phyloP scores from a whole-genome alignment of 1,140 invertebrate species.

The Zophobas morio region DNA sequence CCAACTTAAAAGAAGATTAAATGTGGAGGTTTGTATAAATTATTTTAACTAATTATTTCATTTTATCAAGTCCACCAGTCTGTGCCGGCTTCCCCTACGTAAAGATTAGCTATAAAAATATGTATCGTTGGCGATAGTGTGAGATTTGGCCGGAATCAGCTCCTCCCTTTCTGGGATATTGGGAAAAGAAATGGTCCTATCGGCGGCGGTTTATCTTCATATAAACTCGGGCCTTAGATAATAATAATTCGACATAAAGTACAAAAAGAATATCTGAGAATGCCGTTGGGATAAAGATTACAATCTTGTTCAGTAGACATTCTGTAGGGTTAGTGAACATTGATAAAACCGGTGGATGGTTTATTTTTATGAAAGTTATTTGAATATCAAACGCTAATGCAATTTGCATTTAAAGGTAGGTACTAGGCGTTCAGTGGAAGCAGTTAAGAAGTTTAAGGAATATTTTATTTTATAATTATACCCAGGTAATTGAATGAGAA shows the following conservation, averaged over 20 bases:
- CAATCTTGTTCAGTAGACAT: background rate
- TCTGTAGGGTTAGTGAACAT: no score
- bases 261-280: background rate
- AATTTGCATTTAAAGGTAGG: background rate
- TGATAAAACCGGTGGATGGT: background rate
- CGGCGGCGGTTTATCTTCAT: slow-evolving; percentile 1
- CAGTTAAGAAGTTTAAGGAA: background rate
- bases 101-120: slow-evolving; percentile 7
- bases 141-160: background rate
- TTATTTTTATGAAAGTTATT: background rate
- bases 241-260: background rate
- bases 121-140: background rate
- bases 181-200: background rate
- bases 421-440: background rate
- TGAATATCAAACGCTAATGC: no score
- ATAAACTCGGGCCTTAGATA: slow-evolving; percentile 1
- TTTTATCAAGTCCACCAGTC: no score
- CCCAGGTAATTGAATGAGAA: background rate
- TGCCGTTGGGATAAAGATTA: background rate
- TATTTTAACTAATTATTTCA: no score
- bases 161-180: background rate
- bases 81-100: background rate
- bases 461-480: slow-evolving; percentile 1
- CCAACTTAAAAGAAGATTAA: no score
- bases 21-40: no score